phyloP scores from a whole-genome alignment of 2,113 vertebrate genomes.

The Elephas maximus region DNA sequence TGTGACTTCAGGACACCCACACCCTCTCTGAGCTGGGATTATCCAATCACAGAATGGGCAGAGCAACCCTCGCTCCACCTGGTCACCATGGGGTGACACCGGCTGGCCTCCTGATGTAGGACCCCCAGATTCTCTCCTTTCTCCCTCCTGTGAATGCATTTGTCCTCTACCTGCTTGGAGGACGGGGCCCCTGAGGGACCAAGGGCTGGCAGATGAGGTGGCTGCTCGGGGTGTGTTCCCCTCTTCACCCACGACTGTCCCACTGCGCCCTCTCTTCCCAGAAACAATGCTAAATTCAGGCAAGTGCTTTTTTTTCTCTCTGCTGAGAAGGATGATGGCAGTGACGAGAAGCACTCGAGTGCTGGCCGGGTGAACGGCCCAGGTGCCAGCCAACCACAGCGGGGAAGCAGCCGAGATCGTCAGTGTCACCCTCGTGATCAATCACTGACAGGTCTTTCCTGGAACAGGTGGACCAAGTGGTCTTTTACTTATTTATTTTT shows the following conservation, averaged over 20 bases:
- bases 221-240: background rate
- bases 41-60: background rate
- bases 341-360: background rate
- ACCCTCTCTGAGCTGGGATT: background rate
- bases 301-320: background rate
- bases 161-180: background rate
- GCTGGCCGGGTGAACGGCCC: background rate
- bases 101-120: too few species aligned
- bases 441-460: constrained; percentile 15
- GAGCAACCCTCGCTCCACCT: fast-evolving
- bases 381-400: background rate
- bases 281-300: constrained; percentile 68
- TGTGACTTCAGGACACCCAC: fast-evolving
- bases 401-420: fast-evolving
- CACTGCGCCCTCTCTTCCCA: constrained; percentile 26
- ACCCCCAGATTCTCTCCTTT: background rate
- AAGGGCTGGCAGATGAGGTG: background rate
- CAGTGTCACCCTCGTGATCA: fast-evolving
- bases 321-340: background rate
- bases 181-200: background rate
- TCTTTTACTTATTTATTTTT: too few species aligned
- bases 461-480: background rate
- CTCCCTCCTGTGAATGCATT: too few species aligned
- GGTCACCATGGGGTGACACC: too few species aligned
- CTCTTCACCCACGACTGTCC: background rate